phyloP scores from a whole-genome alignment of 2,113 vertebrate genomes.

The Nymphicus hollandicus region DNA sequence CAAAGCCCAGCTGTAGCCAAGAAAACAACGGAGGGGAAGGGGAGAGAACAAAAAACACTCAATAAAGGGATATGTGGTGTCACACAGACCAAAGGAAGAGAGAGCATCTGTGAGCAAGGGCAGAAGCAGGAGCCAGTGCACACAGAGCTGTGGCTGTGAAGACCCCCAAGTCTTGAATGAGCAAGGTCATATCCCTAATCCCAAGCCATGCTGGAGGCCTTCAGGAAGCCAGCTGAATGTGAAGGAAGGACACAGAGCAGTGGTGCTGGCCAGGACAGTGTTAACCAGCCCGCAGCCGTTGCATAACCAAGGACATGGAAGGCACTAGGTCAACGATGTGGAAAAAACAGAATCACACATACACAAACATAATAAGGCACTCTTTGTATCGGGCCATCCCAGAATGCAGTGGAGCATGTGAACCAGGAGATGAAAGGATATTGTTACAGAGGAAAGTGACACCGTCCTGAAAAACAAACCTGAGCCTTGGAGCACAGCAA shows the following conservation, averaged over 20 bases:
- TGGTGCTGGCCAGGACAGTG: conserved; percentile 6
- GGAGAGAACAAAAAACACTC: not conserved
- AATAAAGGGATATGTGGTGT: not conserved
- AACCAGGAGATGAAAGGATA: conserved; percentile 72
- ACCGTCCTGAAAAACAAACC: conserved; percentile 59
- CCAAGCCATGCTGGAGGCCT: not conserved
- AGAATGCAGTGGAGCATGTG: conserved; percentile 61
- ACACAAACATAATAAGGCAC: conserved; percentile 71
- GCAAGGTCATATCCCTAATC: not conserved
- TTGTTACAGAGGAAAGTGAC: conserved; percentile 68
- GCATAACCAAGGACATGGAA: conserved; percentile 72
- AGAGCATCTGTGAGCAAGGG: not conserved
- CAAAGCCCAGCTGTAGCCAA: conserved; percentile 88
- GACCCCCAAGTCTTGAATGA: not conserved
- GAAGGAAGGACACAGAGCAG: not conserved
- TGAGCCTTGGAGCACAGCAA: not conserved
- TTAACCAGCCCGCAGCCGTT: conserved; percentile 46
- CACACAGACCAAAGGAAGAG: not conserved
- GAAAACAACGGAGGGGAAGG: conserved; percentile 6
- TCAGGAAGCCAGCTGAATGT: not conserved
- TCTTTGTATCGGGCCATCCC: conserved; percentile 68
- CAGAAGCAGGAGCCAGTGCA: not conserved
- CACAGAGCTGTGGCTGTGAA: not conserved
- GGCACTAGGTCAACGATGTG: conserved; percentile 52
- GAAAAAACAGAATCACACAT: conserved; percentile 71